Evolutionary conservation across 1,140 invertebrate genomes (phyloP).

Genomic region (Conus betulinus): DNA sequence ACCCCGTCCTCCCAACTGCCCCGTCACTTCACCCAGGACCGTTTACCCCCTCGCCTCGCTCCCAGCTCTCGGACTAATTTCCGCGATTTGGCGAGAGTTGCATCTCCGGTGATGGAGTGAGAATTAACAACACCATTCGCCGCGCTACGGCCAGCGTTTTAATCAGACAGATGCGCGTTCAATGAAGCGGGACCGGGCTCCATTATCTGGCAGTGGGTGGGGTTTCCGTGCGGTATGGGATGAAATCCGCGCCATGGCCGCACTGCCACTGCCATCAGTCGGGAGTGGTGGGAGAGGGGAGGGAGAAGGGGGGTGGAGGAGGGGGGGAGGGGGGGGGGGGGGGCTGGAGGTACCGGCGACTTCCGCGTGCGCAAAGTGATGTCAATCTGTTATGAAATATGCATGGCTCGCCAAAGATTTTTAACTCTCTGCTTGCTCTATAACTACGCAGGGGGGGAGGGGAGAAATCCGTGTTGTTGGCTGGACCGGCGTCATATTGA

Average conservation of each 20-base stretch:
- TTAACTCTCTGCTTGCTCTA: not conserved
- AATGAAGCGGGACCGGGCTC: not conserved
- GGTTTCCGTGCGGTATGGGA: not conserved
- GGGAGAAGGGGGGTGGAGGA: no score
- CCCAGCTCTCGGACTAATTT: not conserved
- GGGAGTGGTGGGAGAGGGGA: no score
- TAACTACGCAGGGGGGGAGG: not conserved
- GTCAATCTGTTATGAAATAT: constrained; percentile 1
- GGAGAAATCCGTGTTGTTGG: no score
- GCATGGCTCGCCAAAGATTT: not conserved
- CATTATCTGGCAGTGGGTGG: not conserved
- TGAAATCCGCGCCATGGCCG: not conserved
- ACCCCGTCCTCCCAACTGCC: not conserved
- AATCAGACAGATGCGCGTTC: constrained; percentile 26
- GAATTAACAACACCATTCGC: constrained; percentile 41
- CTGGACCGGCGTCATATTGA: no score
- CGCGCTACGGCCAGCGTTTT: constrained; percentile 31
- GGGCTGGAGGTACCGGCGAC: no score
- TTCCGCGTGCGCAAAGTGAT: not conserved
- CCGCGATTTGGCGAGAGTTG: constrained; percentile 16
- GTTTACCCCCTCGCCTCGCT: not conserved
- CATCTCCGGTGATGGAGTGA: constrained; percentile 39
- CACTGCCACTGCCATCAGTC: no score
- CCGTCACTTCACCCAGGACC: not conserved
- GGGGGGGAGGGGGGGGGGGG: no score